Conservation (phyloP, 2,113 vertebrate species). For the Istiophorus platypterus region DNA sequence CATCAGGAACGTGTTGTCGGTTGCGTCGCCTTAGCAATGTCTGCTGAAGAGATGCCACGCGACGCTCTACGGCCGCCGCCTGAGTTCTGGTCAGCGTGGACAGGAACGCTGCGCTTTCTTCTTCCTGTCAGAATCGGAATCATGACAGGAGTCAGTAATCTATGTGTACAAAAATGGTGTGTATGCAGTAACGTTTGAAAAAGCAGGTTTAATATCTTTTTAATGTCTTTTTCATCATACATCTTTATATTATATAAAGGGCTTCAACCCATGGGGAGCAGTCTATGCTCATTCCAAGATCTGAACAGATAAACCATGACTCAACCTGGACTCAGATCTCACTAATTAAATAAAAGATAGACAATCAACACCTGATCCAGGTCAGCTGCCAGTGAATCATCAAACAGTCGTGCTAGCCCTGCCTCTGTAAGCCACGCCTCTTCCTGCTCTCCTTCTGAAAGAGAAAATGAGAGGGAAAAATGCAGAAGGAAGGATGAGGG, state of each 20-base stretch:
- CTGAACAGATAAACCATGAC: slow-evolving; percentile 15
- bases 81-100: slow-evolving; percentile 94
- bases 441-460: slow-evolving; percentile 94
- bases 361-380: slow-evolving; percentile 75
- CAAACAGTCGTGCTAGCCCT: slow-evolving; percentile 91
- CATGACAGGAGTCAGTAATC: background rate
- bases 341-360: background rate
- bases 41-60: slow-evolving; percentile 90
- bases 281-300: background rate
- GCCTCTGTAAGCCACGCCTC: slow-evolving; percentile 97
- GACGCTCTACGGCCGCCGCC: slow-evolving; percentile 91
- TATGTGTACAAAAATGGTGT: background rate
- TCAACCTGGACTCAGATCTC: background rate
- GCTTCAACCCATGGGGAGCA: background rate
- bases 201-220: background rate
- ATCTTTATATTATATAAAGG: no score
- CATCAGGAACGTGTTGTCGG: slow-evolving; percentile 92
- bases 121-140: slow-evolving; percentile 68
- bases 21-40: slow-evolving; percentile 92
- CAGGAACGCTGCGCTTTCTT: slow-evolving; percentile 89
- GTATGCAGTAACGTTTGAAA: no score
- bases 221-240: no score
- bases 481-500: background rate
- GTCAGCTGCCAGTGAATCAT: slow-evolving; percentile 83
- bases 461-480: slow-evolving; percentile 11